Evolutionary conservation across 1,140 invertebrate genomes (phyloP).

Genomic region (Dysdera silvatica): DNA sequence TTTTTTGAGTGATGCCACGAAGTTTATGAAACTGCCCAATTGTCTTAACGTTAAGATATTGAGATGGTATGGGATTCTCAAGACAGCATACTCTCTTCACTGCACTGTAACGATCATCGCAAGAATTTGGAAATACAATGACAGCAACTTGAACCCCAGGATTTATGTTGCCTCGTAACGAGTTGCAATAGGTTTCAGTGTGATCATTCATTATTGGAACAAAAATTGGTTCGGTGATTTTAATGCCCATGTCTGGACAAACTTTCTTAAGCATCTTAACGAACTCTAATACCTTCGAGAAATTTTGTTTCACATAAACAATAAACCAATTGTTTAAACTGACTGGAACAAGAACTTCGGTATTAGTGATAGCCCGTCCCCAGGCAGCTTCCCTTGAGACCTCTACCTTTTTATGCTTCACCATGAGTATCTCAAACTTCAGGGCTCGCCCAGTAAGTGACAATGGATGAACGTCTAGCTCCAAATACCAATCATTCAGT

Average conservation of each 20-base stretch:
- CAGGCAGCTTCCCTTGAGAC: conserved; percentile 14
- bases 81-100: conserved; percentile 81
- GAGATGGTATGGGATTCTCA: conserved; percentile 68
- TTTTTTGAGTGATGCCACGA: conserved; percentile 73
- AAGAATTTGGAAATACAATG: conserved; percentile 64
- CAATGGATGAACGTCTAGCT: conserved; percentile 54
- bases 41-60: conserved; percentile 65
- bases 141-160: conserved; percentile 59
- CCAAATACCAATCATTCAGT: conserved; percentile 74
- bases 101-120: conserved; percentile 77
- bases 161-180: conserved; percentile 48
- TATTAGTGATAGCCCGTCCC: conserved; percentile 1
- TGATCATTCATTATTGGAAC: conserved; percentile 49
- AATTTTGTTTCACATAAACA: conserved; percentile 55
- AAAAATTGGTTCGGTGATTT: conserved; percentile 50
- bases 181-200: conserved; percentile 50
- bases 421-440: neutral
- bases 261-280: conserved; percentile 52
- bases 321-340: conserved; percentile 58
- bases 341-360: conserved; percentile 15
- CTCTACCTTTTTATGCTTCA: neutral
- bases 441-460: conserved; percentile 8
- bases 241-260: conserved; percentile 58
- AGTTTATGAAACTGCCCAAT: conserved; percentile 61
- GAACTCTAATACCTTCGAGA: conserved; percentile 54